These are phyloP conservation scores for Euplagia quadripunctaria DNA, from an alignment of 2,888 invertebrate species.

Conservation along the genomic window DNA sequence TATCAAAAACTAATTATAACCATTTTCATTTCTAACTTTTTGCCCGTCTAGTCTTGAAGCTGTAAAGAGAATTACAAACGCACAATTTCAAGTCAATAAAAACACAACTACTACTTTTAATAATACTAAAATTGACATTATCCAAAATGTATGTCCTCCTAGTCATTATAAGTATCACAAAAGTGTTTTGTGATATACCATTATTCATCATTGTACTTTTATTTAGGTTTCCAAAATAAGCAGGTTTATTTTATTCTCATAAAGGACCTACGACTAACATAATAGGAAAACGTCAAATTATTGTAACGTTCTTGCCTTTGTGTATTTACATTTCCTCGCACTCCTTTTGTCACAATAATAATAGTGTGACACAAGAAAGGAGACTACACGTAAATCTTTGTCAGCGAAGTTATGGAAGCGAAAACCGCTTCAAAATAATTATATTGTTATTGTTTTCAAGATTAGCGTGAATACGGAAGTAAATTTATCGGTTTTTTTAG, in stretches of 20 bases:
- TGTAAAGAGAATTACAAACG: no score
- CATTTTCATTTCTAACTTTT: no score
- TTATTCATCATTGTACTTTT: background rate
- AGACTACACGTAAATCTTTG: slow-evolving; percentile 46
- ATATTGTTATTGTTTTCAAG: slow-evolving; percentile 39
- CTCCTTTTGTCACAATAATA: slow-evolving; percentile 46
- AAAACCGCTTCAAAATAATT: slow-evolving; percentile 40
- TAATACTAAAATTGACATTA: background rate
- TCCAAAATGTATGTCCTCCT: background rate
- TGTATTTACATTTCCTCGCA: slow-evolving; percentile 34
- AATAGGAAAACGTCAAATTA: slow-evolving; percentile 17
- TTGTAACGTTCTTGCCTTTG: slow-evolving; percentile 24
- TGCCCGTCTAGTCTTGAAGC: no score
- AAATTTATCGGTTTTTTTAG: slow-evolving; percentile 2
- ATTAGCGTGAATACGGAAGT: slow-evolving; percentile 37
- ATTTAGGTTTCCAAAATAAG: background rate
- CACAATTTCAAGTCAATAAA: no score
- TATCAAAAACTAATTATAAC: no score
- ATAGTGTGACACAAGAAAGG: slow-evolving; percentile 41
- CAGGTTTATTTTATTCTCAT: slow-evolving; percentile 4
- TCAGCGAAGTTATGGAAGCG: slow-evolving; percentile 38
- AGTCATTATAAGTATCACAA: background rate
- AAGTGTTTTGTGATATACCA: background rate
- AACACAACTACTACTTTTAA: no score
- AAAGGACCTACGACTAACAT: slow-evolving; percentile 5